phyloP scores from a whole-genome alignment of 92 coral and sea anemone species.

The Epizoanthus scotinus region DNA sequence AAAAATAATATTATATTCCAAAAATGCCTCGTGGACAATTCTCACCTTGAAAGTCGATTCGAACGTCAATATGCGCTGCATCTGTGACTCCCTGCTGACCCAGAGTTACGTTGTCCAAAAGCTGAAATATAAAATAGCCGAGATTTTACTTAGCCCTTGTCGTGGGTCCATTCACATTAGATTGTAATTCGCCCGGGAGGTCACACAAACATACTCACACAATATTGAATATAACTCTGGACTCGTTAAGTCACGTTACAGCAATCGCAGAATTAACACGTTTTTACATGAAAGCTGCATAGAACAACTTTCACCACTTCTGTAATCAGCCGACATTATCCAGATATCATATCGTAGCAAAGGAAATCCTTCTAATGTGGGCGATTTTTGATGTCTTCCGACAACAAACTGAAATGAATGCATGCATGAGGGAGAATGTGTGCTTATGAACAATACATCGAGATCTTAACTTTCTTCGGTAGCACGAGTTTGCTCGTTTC shows the following conservation, averaged over 20 bases:
- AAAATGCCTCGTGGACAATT: conserved; percentile 25
- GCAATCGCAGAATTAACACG: conserved; percentile 1
- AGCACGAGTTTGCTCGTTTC: not conserved
- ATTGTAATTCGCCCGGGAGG: conserved; percentile 29
- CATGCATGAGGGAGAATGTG: conserved; percentile 20
- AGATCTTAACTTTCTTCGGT: not conserved
- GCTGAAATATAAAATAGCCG: conserved; percentile 58
- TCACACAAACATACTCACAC: conserved; percentile 35
- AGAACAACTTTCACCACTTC: conserved; percentile 2
- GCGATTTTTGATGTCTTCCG: conserved; percentile 23
- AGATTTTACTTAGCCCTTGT: conserved; percentile 10
- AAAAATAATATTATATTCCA: conserved; percentile 20
- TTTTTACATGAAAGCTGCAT: conserved; percentile 22
- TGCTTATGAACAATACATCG: conserved; percentile 15
- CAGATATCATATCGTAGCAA: not conserved
- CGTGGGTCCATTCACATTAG: not conserved
- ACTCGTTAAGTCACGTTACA: conserved; percentile 26
- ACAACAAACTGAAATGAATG: conserved; percentile 26
- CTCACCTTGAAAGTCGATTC: conserved; percentile 95
- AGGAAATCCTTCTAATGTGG: conserved; percentile 16
- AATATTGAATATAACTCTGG: not conserved
- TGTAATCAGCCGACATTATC: not conserved
- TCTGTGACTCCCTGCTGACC: conserved; percentile 90
- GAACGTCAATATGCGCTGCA: conserved; percentile 77
- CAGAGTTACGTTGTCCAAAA: conserved; percentile 82